Base-by-base conservation (phyloP, 30 jellyfish, hydroid and myxozoan genomes). In the Aurelia aurita region DNA sequence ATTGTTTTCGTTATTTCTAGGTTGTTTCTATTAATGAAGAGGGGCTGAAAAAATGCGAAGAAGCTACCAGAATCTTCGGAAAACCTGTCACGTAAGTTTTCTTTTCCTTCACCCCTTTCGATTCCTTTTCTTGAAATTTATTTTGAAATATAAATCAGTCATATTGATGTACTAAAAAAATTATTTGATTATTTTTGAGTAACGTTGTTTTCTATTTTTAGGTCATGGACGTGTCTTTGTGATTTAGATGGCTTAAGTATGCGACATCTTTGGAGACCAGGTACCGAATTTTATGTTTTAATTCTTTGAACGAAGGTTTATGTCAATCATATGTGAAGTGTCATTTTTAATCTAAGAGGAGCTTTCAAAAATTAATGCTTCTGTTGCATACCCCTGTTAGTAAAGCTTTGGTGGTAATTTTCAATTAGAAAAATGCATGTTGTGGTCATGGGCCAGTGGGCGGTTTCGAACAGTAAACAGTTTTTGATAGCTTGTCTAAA, bases 191-290 rank as follows among this genome's bases (percentile, higher is more conserved):
- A 21, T 49, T 49, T 29, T 19, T 63, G 26, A 39, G 51, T 39
- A 6, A 7, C 51, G 0, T 39, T 35, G 34, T 65, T 22, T 35
- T 13, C 59, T 31, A 29, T 49, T 44, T 76, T 32, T 55, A 94
- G 99, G n/a, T 92, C 97, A 7, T 96, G 99, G 99, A 86, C 97
- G 1, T 96, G 96, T 49, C 62, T 96, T 31, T 90, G 94, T 72
- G 99, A 96, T 69, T 57, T 96, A 55, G 98, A 96, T 9, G 99
- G 99, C 21, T 83, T 96, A 59, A 96, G 97, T 71, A 90, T 96
- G 98, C 55, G 98, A 5, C 99, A 96, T 79, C 77, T 91, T 3
- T 96, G 99, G 99, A 79, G 98, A 70, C 99, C 99, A 13, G 99
- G 98, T 93, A 69, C 18, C 15, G 67, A 19, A 23, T 5, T 19